Evolutionary conservation across 2,797 vertebrate genomes (phyloP).

Genomic region (Pangasius sanitwongsei): DNA sequence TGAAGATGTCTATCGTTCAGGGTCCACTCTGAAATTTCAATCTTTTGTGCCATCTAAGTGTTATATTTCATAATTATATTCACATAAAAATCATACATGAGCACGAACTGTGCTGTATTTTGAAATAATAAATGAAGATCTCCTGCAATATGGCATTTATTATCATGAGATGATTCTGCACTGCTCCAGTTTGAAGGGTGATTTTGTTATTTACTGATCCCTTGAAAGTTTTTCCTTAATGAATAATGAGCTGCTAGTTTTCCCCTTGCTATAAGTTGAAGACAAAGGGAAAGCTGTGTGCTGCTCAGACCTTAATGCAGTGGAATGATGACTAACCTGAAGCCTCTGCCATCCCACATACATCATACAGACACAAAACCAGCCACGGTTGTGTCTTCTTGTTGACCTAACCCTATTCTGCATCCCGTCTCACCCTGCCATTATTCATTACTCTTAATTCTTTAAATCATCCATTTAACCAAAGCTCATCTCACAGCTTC

Average conservation of each 20-base stretch:
- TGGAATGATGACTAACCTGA: slow-evolving; percentile 45
- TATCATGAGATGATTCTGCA: slow-evolving; percentile 41
- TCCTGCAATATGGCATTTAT: slow-evolving; percentile 27
- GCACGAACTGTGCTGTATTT: slow-evolving; percentile 18
- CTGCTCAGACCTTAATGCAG: slow-evolving; percentile 35
- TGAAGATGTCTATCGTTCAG: slow-evolving; percentile 17
- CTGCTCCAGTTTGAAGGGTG: slow-evolving; percentile 61
- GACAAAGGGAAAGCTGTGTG: slow-evolving; percentile 43
- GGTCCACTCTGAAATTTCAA: slow-evolving; percentile 20
- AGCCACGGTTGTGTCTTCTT: slow-evolving; percentile 24
- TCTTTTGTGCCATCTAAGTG: slow-evolving; percentile 13
- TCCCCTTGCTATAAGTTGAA: slow-evolving; percentile 43
- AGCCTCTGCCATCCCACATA: slow-evolving; percentile 22
- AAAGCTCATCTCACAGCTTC: slow-evolving; percentile 40
- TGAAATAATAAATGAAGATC: slow-evolving; percentile 15
- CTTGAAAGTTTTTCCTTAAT: slow-evolving; percentile 27
- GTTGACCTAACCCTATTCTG: slow-evolving; percentile 30
- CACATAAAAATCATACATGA: slow-evolving; percentile 17
- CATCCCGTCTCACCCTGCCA: slow-evolving; percentile 33
- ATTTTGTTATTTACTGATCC: slow-evolving; percentile 50
- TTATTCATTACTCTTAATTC: slow-evolving; percentile 28
- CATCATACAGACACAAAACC: slow-evolving; percentile 18
- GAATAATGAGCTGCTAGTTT: slow-evolving; percentile 29
- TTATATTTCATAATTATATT: slow-evolving; percentile 1
- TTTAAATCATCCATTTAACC: slow-evolving; percentile 25